These are phyloP conservation scores for Spheniscus humboldti DNA, from an alignment of 2,797 vertebrate genomes.

Conservation along the genomic window DNA sequence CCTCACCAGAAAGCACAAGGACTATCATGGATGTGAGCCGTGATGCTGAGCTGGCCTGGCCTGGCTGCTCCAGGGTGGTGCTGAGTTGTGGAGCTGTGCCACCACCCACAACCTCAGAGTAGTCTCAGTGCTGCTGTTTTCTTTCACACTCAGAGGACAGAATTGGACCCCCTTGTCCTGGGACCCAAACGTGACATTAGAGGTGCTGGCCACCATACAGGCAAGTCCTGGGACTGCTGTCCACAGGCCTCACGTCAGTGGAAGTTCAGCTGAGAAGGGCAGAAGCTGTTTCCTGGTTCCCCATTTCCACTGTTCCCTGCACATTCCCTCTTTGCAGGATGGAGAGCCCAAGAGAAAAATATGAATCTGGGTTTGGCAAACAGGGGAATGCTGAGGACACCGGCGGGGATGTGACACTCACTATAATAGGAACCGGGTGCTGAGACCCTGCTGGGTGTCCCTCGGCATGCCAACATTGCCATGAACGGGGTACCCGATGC, in stretches of 20 bases:
- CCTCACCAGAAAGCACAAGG: background rate
- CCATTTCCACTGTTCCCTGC: background rate
- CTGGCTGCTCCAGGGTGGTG: background rate
- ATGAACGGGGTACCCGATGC: fast-evolving
- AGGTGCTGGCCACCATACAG: background rate
- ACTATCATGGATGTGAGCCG: background rate
- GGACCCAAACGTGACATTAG: background rate
- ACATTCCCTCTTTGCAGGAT: background rate
- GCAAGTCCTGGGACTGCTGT: background rate
- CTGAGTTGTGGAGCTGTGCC: background rate
- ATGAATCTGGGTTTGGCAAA: background rate
- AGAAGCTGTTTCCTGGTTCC: background rate
- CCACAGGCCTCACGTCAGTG: background rate
- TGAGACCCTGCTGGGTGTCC: background rate
- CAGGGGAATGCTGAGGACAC: background rate
- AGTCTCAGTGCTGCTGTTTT: background rate
- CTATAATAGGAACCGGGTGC: background rate
- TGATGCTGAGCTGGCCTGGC: background rate
- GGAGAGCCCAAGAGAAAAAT: background rate
- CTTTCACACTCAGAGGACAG: background rate
- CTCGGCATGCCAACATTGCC: background rate
- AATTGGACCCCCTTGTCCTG: background rate
- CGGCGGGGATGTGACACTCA: background rate
- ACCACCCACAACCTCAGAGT: background rate
- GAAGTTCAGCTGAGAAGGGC: background rate